Percentiles rank a stretch among this genome's conserved stretches.
Evolutionary conservation across 2,888 invertebrate genomes (phyloP).

Genomic region (Troilus luridus): DNA sequence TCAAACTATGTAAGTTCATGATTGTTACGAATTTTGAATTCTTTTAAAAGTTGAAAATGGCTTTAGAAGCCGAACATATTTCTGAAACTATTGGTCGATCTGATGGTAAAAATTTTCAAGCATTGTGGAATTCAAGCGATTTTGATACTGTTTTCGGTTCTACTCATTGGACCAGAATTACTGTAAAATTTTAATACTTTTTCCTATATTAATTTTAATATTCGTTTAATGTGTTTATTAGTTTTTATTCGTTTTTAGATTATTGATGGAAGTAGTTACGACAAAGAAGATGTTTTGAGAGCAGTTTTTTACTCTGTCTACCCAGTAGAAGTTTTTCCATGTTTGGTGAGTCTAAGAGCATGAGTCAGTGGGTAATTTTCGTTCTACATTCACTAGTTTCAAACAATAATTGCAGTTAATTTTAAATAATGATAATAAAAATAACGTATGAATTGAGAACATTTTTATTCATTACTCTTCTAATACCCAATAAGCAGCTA

Average conservation of each 20-base stretch:
- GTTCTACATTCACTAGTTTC: no score
- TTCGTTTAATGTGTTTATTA: not conserved
- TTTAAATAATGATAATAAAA: no score
- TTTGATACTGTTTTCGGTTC: slow-evolving; percentile 50
- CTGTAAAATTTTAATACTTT: slow-evolving; percentile 5
- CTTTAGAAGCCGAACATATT: not conserved
- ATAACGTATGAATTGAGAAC: no score
- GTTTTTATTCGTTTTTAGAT: slow-evolving; percentile 31
- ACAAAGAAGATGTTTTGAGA: slow-evolving; percentile 50
- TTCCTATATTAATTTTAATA: not conserved
- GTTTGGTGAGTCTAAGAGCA: slow-evolving; percentile 32
- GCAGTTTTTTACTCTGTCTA: not conserved
- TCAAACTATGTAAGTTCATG: not conserved
- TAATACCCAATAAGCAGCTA: no score
- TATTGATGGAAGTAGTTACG: not conserved
- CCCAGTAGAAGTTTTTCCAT: slow-evolving; percentile 48
- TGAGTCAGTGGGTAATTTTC: no score
- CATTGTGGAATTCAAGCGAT: slow-evolving; percentile 45
- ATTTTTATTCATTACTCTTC: no score
- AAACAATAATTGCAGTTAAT: no score
- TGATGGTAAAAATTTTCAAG: slow-evolving; percentile 25
- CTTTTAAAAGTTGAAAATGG: not conserved
- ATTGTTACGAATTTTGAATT: not conserved
- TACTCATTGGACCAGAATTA: slow-evolving; percentile 55
- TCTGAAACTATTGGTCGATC: not conserved